phyloP scores from a whole-genome alignment of 2,113 vertebrate genomes.

The Gallinago jamesoni region DNA sequence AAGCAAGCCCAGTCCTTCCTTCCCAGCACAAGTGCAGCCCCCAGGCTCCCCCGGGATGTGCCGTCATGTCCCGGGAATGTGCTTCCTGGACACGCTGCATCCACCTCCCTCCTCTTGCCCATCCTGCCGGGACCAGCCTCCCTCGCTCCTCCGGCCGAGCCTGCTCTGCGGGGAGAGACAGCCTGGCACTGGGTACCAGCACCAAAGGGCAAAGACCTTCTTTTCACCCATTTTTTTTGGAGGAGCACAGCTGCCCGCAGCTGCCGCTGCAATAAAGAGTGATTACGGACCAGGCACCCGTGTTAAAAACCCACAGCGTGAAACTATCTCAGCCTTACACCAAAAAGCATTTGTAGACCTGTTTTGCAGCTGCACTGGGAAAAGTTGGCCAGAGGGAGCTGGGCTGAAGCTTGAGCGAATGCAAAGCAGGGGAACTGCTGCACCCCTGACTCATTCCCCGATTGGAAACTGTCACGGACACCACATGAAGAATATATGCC shows the following conservation, averaged over 20 bases:
- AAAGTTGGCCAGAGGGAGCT: background rate
- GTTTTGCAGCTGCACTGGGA: background rate
- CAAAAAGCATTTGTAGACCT: background rate
- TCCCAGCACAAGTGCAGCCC: background rate
- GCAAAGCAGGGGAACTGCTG: background rate
- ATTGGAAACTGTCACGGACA: background rate
- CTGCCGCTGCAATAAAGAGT: background rate
- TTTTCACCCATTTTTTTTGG: background rate
- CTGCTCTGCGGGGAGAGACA: background rate
- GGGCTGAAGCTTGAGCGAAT: background rate
- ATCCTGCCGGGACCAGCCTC: background rate
- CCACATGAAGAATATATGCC: background rate
- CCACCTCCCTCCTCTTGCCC: background rate
- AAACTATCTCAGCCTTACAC: background rate
- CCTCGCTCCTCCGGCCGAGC: background rate
- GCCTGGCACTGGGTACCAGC: background rate
- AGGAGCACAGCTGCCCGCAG: background rate
- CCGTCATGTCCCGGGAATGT: background rate
- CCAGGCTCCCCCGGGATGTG: background rate
- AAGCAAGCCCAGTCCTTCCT: slow-evolving; percentile 19
- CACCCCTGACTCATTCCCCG: background rate
- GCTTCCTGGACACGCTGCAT: background rate
- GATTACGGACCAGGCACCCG: background rate
- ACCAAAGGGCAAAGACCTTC: background rate
- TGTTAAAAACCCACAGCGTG: background rate